A percentile compares a stretch with the other conserved stretches of the same genome.
phyloP scores from a whole-genome alignment of 2,113 vertebrate genomes.

The Heliornis fulica region DNA sequence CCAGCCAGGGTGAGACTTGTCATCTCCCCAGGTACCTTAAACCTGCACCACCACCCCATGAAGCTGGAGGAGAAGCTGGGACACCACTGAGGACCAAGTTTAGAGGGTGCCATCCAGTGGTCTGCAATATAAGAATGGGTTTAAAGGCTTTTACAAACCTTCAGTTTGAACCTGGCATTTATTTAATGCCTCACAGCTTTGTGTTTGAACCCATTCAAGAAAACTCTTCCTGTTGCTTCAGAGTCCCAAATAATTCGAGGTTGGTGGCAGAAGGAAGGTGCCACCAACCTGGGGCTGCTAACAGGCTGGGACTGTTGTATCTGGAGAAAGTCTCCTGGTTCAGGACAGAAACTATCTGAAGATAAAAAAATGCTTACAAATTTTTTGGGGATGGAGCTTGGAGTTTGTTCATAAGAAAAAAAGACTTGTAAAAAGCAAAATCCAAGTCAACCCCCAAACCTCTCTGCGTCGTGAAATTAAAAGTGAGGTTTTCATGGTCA shows the following conservation, averaged over 20 bases:
- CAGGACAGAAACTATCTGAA: not conserved
- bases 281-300: too few species aligned
- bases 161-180: not conserved
- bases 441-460: not conserved
- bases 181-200: not conserved
- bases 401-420: not conserved
- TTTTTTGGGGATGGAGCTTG: not conserved
- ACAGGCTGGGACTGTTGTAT: not conserved
- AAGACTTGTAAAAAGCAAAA: not conserved
- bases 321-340: not conserved
- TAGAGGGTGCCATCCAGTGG: not conserved
- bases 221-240: not conserved
- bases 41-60: not conserved
- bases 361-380: not conserved
- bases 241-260: not conserved
- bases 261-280: not conserved
- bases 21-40: not conserved
- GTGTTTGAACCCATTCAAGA: not conserved
- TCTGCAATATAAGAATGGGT: not conserved
- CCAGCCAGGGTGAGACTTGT: not conserved
- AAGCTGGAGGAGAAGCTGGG: not conserved
- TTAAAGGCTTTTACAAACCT: not conserved
- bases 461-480: not conserved
- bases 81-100: fast-evolving
- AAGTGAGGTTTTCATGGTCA: not conserved